phyloP scores from a whole-genome alignment of 2,888 invertebrate species.

The Heteropelma amictum region DNA sequence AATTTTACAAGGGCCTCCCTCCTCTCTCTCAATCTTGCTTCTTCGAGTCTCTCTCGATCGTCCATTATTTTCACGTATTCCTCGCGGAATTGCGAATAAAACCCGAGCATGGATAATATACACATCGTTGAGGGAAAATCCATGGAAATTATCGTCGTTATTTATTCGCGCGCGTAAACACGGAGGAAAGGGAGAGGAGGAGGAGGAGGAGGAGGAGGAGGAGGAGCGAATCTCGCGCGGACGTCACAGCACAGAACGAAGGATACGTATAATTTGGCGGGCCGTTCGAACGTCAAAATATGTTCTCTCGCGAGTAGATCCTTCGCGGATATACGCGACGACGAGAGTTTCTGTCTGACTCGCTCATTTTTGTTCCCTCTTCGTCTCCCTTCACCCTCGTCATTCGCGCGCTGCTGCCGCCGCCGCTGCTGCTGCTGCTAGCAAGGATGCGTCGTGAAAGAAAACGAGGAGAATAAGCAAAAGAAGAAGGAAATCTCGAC shows the following conservation, averaged over 20 bases:
- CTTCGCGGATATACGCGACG: constrained; percentile 70
- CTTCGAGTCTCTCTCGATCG: background rate
- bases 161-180: too few relatives aligned
- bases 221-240: constrained; percentile 46
- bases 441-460: constrained; percentile 23
- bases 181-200: background rate
- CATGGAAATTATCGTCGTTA: background rate
- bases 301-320: constrained; percentile 54
- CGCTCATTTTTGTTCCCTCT: constrained; percentile 1
- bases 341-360: constrained; percentile 43
- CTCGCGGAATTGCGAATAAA: too few relatives aligned
- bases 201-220: background rate
- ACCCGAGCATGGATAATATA: too few relatives aligned
- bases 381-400: constrained; percentile 47
- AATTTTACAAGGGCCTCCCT: constrained; percentile 29
- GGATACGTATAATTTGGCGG: constrained; percentile 73
- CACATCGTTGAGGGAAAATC: too few relatives aligned
- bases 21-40: constrained; percentile 10
- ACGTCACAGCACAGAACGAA: constrained; percentile 60
- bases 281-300: constrained; percentile 73
- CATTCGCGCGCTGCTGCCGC: constrained; percentile 49
- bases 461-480: constrained; percentile 41
- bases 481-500: constrained; percentile 55
- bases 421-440: too few relatives aligned
- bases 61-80: background rate